A percentile compares a stretch with the other conserved stretches of the same genome.
Conservation (phyloP, 2,888 invertebrate species). For the Xanthia togata region DNA sequence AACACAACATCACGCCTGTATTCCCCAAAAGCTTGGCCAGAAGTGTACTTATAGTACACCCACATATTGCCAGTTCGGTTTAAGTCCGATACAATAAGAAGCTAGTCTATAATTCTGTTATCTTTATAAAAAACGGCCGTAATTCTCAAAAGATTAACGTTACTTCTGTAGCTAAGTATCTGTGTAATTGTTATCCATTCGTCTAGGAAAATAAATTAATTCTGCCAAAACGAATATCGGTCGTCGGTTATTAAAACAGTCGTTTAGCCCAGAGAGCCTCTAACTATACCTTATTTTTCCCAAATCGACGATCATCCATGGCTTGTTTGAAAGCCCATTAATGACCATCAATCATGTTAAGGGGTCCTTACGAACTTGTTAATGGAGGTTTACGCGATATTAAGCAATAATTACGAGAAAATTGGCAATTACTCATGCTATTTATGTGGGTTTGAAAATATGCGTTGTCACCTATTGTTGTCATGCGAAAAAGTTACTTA, state of each 20-base stretch:
- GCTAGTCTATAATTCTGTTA: background rate
- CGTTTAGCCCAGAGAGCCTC: background rate
- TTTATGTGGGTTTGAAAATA: background rate
- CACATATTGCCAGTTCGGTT: too few relatives aligned
- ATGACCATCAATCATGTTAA: conserved; percentile 31
- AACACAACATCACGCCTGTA: too few relatives aligned
- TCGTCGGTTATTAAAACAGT: background rate
- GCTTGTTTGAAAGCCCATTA: conserved; percentile 19
- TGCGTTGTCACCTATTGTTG: background rate
- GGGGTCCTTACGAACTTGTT: background rate
- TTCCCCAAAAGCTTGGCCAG: too few relatives aligned
- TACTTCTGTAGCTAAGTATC: background rate
- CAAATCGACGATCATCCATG: too few relatives aligned
- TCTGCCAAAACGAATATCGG: background rate
- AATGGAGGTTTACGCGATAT: conserved; percentile 27
- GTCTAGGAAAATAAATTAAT: conserved; percentile 7
- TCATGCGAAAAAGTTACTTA: background rate
- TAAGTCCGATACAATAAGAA: too few relatives aligned
- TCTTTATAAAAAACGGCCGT: background rate
- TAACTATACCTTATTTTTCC: too few relatives aligned
- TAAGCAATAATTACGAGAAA: conserved; percentile 16
- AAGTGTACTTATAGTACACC: too few relatives aligned
- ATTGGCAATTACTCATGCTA: background rate
- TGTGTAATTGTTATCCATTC: background rate
- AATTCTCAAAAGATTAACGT: background rate